Base-by-base conservation (phyloP, 2,113 vertebrate species). In the Cebus imitator region DNA sequence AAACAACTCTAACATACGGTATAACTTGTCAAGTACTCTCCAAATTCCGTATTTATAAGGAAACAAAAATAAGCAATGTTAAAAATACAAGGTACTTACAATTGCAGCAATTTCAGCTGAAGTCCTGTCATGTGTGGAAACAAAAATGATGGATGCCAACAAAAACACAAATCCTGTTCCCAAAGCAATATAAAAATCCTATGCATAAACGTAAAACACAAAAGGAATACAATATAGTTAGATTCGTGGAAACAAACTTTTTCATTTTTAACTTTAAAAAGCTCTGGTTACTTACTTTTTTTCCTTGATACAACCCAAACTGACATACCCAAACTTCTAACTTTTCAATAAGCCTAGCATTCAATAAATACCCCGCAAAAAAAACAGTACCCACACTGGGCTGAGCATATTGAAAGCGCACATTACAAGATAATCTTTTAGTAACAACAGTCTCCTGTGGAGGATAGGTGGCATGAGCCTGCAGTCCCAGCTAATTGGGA, bases 111-210 rank as follows among this genome's bases (percentile, higher is more conserved):
- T 37, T 98, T 99, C 99, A 95, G 98, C 0, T 13, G 2, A 0
- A 1, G 97, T 95, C 8, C 10, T 64, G 25, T 97, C 97, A 90
- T 97, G 99, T 14, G 97, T 98, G 0, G 81, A 8, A 18, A 97
- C 82, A 76, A 99, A 98, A 40, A 98, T 35, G 91, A 98, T 25
- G 66, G 99, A 99, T 2, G 99, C 99, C 91, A 99, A 5, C 14
- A 99, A 0, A 95, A 99, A 99, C 0, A 96, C 0, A 4, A 43
- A 0, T 0, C 91, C 87, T 73, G 99, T 98, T 80, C 0, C 0
- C 66, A 1, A 0, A 0, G 99, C 97, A 91, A 99, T 98, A 3
- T 3, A 9, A 30, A 99, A 98, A 87, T 99, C 99, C 99, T 99
- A 96, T 10, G 98, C 18, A 43, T 4, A 30, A 4, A 70, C 3